A percentile compares a stretch with the other conserved stretches of the same genome.
phyloP scores from a whole-genome alignment of 2,888 invertebrate genomes.

The Lycia hirtaria region DNA sequence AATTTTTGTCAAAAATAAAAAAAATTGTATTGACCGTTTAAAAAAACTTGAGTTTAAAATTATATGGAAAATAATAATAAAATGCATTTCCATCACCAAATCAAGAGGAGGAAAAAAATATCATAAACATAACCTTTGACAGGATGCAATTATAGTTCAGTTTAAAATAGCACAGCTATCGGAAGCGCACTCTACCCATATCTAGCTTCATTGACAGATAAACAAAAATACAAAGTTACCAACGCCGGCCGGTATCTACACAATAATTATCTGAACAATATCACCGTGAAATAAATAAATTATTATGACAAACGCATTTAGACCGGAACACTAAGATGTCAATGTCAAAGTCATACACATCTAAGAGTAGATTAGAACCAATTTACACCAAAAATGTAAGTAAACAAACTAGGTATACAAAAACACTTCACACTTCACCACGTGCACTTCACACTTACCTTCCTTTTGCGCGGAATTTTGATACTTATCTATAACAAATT shows the following conservation, averaged over 20 bases:
- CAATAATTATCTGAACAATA: background rate
- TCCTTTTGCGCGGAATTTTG: slow-evolving; percentile 82
- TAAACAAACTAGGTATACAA: slow-evolving; percentile 34
- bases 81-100: no score
- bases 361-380: background rate
- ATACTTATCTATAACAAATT: slow-evolving; percentile 52
- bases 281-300: background rate
- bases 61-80: no score
- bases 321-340: slow-evolving; percentile 3
- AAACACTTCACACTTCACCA: slow-evolving; percentile 28
- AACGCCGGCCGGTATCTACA: background rate
- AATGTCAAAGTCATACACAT: slow-evolving; percentile 1
- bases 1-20: no score
- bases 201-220: background rate
- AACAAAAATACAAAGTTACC: background rate
- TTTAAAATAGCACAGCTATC: background rate
- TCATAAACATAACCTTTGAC: background rate
- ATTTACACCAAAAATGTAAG: slow-evolving; percentile 16
- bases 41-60: no score
- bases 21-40: no score
- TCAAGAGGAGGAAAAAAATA: no score
- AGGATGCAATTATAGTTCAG: background rate
- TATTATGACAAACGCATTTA: background rate
- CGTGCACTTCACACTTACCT: slow-evolving; percentile 64
- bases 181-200: background rate